Evolutionary conservation across 2,797 vertebrate genomes (phyloP).

Genomic region (Tauraco hartlaubi): DNA sequence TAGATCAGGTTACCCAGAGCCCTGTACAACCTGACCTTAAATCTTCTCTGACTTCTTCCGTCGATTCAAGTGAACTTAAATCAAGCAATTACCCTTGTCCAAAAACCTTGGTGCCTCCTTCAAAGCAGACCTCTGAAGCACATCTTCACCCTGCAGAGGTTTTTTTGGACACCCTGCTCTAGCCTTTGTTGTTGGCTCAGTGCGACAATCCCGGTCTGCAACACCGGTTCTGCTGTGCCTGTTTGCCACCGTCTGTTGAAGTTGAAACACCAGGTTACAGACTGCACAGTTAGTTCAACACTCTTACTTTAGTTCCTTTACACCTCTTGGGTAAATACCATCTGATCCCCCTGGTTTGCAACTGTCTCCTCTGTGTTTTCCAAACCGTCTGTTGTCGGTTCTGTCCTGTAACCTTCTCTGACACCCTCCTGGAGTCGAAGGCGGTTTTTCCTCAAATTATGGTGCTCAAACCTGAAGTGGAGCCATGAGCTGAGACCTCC

Average conservation of each 20-base stretch:
- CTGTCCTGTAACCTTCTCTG: constrained; percentile 40
- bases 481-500: background rate
- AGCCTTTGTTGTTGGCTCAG: background rate
- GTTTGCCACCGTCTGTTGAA: background rate
- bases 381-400: constrained; percentile 13
- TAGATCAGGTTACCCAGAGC: background rate
- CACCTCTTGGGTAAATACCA: constrained; percentile 56
- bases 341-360: constrained; percentile 28
- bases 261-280: constrained; percentile 23
- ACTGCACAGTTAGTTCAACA: background rate
- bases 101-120: background rate
- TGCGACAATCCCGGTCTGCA: background rate
- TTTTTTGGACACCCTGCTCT: background rate
- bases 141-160: background rate
- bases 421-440: background rate
- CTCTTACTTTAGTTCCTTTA: constrained; percentile 14
- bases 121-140: background rate
- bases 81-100: background rate
- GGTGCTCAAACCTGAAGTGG: background rate
- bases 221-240: background rate
- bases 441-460: background rate
- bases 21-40: background rate
- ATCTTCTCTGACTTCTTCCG: background rate
- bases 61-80: background rate
- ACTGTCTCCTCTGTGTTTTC: constrained; percentile 24